Conservation (phyloP, 2,113 vertebrate genomes). For the Mus pahari region DNA sequence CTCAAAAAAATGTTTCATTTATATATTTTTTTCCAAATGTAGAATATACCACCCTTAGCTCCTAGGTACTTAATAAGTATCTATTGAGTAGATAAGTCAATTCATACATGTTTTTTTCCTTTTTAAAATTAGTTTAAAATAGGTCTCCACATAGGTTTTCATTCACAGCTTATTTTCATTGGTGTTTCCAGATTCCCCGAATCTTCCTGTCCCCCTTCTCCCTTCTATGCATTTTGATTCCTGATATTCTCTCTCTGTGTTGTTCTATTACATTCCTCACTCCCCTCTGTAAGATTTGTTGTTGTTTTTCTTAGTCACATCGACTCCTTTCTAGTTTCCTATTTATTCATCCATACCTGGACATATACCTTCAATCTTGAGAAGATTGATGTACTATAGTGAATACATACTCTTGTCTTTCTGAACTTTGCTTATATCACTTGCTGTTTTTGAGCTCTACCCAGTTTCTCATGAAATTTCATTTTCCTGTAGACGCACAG, state of each 20-base stretch:
- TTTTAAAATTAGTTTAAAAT: not conserved
- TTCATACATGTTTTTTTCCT: not conserved
- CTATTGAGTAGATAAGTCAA: not conserved
- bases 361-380: not conserved
- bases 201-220: not conserved
- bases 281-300: not conserved
- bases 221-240: not conserved
- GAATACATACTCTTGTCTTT: not conserved
- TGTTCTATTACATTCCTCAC: not conserved
- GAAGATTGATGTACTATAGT: not conserved
- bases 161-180: not conserved
- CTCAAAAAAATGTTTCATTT: not conserved
- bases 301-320: not conserved
- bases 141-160: not conserved
- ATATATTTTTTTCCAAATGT: not conserved
- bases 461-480: not conserved
- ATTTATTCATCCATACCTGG: not conserved
- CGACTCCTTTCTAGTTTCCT: not conserved
- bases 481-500: not conserved
- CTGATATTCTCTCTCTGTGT: not conserved
- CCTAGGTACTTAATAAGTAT: not conserved
- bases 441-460: not conserved
- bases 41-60: not conserved
- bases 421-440: not conserved
- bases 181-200: not conserved